These are phyloP conservation scores for Orthosia cruda DNA, from an alignment of 2,888 invertebrate genomes.

Conservation along the genomic window DNA sequence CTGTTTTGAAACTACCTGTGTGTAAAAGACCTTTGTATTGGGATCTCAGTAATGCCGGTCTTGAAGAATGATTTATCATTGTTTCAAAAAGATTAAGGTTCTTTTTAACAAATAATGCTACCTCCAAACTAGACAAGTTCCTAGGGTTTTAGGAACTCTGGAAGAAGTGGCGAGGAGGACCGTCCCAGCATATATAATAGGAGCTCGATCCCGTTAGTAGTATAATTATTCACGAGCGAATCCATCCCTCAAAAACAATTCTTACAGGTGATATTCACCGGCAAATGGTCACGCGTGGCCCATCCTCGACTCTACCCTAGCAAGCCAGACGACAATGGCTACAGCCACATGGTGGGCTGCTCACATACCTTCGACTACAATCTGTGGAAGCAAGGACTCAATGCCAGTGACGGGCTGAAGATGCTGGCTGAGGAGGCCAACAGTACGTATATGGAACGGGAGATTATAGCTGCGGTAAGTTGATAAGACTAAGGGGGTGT, in stretches of 20 bases:
- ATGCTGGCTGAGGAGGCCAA: constrained; percentile 79
- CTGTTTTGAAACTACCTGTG: no score
- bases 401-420: constrained; percentile 79
- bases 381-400: constrained; percentile 81
- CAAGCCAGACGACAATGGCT: constrained; percentile 86
- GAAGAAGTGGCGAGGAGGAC: no score
- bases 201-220: not conserved
- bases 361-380: constrained; percentile 81
- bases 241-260: no score
- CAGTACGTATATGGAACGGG: constrained; percentile 77
- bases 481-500: not conserved
- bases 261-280: constrained; percentile 84
- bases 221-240: no score
- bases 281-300: constrained; percentile 85
- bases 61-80: no score
- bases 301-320: constrained; percentile 86
- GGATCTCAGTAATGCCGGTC: no score
- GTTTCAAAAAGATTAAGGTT: no score
- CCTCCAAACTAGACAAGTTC: no score
- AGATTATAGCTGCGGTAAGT: constrained; percentile 82
- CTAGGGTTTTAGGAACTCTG: no score
- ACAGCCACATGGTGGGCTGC: constrained; percentile 87
- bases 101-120: no score
- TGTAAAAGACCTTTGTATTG: no score
- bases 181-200: not conserved